These are phyloP conservation scores for Ceyx margarethae DNA, from an alignment of 2,113 vertebrate genomes.

Conservation along the genomic window DNA sequence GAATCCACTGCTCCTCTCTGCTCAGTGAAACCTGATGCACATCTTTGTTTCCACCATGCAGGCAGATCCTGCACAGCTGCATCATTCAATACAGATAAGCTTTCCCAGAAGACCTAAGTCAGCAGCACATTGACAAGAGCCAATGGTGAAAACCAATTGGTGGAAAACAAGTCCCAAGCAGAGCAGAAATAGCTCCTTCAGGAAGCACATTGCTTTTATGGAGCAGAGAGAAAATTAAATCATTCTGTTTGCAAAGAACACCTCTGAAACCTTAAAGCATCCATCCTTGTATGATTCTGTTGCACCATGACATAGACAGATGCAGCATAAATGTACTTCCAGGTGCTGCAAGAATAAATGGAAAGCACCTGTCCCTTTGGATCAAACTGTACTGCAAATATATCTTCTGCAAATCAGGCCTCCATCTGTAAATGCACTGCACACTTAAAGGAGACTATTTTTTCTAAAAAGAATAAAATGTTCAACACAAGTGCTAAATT, in stretches of 20 bases:
- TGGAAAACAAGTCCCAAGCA: background rate
- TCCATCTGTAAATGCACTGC: background rate
- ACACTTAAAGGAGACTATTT: background rate
- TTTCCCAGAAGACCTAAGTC: background rate
- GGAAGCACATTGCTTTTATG: background rate
- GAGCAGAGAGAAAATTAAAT: background rate
- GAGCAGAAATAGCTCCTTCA: background rate
- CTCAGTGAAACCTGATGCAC: background rate
- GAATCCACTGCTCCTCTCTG: background rate
- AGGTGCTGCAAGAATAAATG: background rate
- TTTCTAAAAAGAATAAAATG: background rate
- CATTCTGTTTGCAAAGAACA: background rate
- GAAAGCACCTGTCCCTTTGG: background rate
- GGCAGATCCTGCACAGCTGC: background rate
- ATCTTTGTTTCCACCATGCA: background rate
- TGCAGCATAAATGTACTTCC: background rate
- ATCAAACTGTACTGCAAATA: background rate
- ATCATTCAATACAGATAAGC: no score
- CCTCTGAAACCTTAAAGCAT: background rate
- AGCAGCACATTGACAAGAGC: background rate
- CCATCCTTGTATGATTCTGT: background rate
- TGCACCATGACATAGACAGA: background rate
- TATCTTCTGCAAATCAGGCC: background rate
- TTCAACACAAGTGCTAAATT: background rate
- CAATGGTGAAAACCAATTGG: background rate